Evolutionary conservation across 2,113 vertebrate species (phyloP).

Genomic region (pig (Sus scrofa)): DNA sequence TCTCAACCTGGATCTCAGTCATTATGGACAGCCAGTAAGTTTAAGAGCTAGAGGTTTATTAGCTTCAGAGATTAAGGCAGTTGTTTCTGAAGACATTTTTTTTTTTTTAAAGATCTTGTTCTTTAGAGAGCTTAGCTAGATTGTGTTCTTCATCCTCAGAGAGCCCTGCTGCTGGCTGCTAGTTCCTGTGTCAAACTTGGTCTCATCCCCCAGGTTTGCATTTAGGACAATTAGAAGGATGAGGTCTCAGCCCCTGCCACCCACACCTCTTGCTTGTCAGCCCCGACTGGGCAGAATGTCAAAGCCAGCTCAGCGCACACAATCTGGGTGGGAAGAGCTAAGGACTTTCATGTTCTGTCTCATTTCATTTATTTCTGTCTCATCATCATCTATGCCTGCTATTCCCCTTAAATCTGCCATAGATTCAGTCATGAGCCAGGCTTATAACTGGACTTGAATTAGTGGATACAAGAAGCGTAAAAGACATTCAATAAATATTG

Average conservation of each 20-base stretch:
- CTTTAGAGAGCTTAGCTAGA: conserved; percentile 57
- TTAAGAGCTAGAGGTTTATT: conserved; percentile 57
- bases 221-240: neutral
- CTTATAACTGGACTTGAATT: neutral
- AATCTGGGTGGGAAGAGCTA: neutral
- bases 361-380: conserved; percentile 25
- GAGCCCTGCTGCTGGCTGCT: neutral
- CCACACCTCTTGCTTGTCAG: neutral
- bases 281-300: neutral
- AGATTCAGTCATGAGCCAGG: neutral
- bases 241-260: neutral
- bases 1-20: conserved; percentile 39
- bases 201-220: neutral
- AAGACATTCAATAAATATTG: neutral
- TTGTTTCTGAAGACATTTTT: conserved; percentile 54
- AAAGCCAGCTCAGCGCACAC: neutral
- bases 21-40: conserved; percentile 54
- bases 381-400: neutral
- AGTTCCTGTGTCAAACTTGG: conserved; percentile 64
- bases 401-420: neutral
- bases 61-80: conserved; percentile 66
- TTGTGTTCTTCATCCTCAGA: neutral
- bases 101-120: conserved; percentile 39
- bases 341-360: neutral
- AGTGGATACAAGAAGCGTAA: neutral